Percentiles rank a stretch among this genome's conserved stretches.
phyloP scores from a whole-genome alignment of 2,797 vertebrate species.

The Pygocentrus nattereri region DNA sequence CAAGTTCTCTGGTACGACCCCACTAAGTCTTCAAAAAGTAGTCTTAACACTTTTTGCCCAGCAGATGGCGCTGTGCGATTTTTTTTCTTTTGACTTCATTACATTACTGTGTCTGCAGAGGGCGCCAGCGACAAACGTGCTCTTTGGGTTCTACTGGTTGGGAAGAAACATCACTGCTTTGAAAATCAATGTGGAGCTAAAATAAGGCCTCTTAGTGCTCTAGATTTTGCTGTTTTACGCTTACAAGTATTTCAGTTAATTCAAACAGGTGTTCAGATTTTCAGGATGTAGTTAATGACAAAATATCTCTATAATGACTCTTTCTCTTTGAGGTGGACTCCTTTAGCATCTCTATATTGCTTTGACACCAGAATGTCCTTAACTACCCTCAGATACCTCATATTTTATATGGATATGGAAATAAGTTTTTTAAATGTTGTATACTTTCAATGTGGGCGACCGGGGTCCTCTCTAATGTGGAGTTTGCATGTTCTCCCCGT shows the following conservation, averaged over 20 bases:
- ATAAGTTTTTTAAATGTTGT: no score
- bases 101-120: neutral
- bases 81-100: neutral
- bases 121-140: neutral
- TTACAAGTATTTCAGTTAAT: neutral
- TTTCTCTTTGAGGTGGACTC: no score
- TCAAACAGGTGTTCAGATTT: neutral
- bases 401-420: no score
- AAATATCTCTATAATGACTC: neutral
- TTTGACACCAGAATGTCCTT: no score
- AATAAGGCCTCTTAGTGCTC: no score
- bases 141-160: neutral
- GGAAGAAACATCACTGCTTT: neutral
- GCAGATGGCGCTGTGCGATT: conserved; percentile 13
- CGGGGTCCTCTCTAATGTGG: no score
- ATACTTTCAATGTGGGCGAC: no score
- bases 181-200: neutral
- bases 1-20: no score
- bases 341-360: no score
- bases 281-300: neutral
- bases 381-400: no score
- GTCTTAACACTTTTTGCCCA: neutral
- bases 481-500: no score
- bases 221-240: neutral
- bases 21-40: neutral